Evolutionary conservation across 2,888 invertebrate species (phyloP), one percentile per base, ranked within the genome.

Genomic region (Atethmia centrago): DNA sequence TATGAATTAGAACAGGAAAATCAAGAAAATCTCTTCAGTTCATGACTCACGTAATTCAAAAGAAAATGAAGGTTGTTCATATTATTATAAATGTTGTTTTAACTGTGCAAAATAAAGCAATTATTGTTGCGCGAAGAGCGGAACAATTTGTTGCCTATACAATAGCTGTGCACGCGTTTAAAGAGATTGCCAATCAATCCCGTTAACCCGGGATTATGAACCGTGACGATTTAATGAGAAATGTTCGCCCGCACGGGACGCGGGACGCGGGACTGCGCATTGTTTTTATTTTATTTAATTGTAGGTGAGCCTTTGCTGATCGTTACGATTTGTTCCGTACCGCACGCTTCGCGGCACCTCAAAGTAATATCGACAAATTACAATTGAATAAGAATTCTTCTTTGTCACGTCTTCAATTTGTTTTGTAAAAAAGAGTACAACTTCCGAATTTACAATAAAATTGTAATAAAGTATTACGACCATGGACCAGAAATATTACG

Each of bases 181-280:
- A 86, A 84, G 78, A 84, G 83, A 83, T 82, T 83, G 81, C 86
- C 85, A 88, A 89, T 85, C 86, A 87, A 87, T 88, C 78, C 86
- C 79, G 84, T 82, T 82, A 84, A 79, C 84, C 85, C 82, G 82
- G 80, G 86, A 88, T 88, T 88, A 88, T 84, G 82, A 84, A 87
- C 87, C 92, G 92, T 91, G 90, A 90, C 85, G 88, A 89, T 92
- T 92, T 93, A 93, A 93, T 90, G 90, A 93, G 90, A 79, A 79
- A 78, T 80, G 84, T 85, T 79, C 81, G 75, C 79, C 76, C 77
- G 77, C 65, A 67, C 72, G 74, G 71, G 71, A 67, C 71, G 56
- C 61, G 47, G 63, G 68, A 71, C 74, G 63, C 56, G 42, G 65
- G 61, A 62, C 49, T 61, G 58, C 45, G 71, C 62, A 74, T 80